Evolutionary conservation across 92 coral and sea anemone species (phyloP).

Genomic region (Palythoa heliodiscus): DNA sequence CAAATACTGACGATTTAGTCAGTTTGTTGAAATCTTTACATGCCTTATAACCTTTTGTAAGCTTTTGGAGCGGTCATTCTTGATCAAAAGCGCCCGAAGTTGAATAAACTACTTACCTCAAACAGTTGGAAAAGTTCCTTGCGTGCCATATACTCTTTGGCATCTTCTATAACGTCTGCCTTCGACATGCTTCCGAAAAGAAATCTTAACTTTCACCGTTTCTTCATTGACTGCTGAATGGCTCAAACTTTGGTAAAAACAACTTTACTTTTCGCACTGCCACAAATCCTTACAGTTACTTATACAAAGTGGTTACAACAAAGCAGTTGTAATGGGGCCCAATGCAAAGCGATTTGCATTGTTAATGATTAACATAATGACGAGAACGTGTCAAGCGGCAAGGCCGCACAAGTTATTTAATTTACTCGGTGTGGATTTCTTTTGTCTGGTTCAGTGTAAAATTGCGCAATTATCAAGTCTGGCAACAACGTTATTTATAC

Average conservation of each 20-base stretch:
- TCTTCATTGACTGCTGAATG: not conserved
- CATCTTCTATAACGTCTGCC: slow-evolving; percentile 79
- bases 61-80: not conserved
- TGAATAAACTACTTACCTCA: slow-evolving; percentile 58
- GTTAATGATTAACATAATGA: slow-evolving; percentile 31
- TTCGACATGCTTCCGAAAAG: not conserved
- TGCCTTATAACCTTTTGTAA: not conserved
- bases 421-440: too few relatives aligned
- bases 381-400: not conserved
- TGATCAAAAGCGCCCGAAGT: not conserved
- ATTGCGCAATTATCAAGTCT: too few relatives aligned
- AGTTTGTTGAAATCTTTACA: not conserved
- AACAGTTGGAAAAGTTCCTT: slow-evolving; percentile 81
- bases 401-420: too few relatives aligned
- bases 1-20: too few relatives aligned
- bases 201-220: not conserved
- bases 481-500: too few relatives aligned
- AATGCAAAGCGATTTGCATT: slow-evolving; percentile 2
- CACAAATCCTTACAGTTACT: not conserved
- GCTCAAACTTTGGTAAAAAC: not conserved
- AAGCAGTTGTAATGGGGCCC: not conserved
- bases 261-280: not conserved
- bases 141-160: slow-evolving; percentile 82
- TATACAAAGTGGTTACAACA: not conserved
- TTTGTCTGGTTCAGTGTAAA: too few relatives aligned